These are phyloP conservation scores for Drosophila mayri DNA, from an alignment of 1,140 invertebrate species.

Conservation along the genomic window DNA sequence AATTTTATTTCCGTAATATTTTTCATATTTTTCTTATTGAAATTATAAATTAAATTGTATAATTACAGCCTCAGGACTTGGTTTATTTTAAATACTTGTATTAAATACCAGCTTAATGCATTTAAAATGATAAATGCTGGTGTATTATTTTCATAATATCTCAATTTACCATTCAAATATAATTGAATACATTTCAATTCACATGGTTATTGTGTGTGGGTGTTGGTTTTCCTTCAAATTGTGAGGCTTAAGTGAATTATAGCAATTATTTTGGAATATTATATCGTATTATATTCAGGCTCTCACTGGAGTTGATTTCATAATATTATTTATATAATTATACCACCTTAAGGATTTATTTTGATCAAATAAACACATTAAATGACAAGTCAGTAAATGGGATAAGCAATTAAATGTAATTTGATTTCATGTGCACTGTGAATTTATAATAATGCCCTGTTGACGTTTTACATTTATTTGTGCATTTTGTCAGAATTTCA, in stretches of 20 bases:
- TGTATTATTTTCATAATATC: neutral
- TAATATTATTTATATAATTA: neutral
- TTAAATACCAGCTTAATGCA: neutral
- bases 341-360: slow-evolving; percentile 11
- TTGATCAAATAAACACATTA: slow-evolving; percentile 13
- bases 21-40: neutral
- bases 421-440: slow-evolving; percentile 9
- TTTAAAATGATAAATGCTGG: neutral
- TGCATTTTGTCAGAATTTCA: neutral
- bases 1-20: neutral
- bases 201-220: neutral
- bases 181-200: slow-evolving; percentile 11
- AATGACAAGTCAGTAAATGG: slow-evolving; percentile 1
- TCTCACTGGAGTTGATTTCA: neutral
- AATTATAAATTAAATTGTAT: neutral
- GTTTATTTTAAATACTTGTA: neutral
- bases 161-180: slow-evolving; percentile 7
- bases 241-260: slow-evolving; percentile 12
- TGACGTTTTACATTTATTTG: slow-evolving; percentile 14
- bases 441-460: slow-evolving; percentile 3
- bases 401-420: slow-evolving; percentile 21
- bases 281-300: neutral
- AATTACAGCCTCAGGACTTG: neutral
- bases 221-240: neutral
- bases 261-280: slow-evolving; percentile 12